phyloP scores from a whole-genome alignment of 2,888 invertebrate genomes.

The Cremastobaeus sp. region DNA sequence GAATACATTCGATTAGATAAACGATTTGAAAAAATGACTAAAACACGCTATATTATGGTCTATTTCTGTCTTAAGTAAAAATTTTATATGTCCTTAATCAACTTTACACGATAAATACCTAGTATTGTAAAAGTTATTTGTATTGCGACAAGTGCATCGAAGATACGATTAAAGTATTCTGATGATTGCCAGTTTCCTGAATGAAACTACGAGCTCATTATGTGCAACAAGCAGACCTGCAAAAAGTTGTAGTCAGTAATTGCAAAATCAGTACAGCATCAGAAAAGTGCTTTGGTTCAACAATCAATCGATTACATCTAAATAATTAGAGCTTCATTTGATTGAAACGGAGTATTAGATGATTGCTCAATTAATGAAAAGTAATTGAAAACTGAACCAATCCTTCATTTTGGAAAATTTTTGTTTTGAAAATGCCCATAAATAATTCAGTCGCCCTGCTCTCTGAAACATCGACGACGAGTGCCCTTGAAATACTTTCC shows the following conservation, averaged over 20 bases:
- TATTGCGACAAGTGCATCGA: constrained; percentile 12
- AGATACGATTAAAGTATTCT: constrained; percentile 40
- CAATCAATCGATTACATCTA: too few relatives aligned
- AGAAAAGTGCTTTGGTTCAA: too few relatives aligned
- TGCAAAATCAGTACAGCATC: constrained; percentile 32
- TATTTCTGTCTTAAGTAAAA: too few relatives aligned
- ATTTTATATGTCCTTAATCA: constrained; percentile 41
- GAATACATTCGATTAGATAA: too few relatives aligned
- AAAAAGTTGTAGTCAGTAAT: constrained; percentile 42
- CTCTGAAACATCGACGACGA: constrained; percentile 65
- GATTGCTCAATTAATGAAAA: too few relatives aligned
- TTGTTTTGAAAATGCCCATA: too few relatives aligned
- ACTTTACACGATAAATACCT: constrained; percentile 32
- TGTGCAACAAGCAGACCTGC: constrained; percentile 30
- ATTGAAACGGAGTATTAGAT: too few relatives aligned
- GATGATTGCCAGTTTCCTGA: constrained; percentile 54
- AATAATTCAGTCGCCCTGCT: constrained; percentile 42
- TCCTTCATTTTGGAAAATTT: not conserved
- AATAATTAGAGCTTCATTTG: too few relatives aligned
- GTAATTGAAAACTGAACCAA: not conserved
- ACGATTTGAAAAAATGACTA: too few relatives aligned
- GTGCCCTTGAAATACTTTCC: constrained; percentile 70
- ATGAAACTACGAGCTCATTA: constrained; percentile 41
- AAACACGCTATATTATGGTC: too few relatives aligned
- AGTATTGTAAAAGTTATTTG: constrained; percentile 36